Base-by-base conservation (phyloP, 2,797 vertebrate species). In the Sebastes iracundus region DNA sequence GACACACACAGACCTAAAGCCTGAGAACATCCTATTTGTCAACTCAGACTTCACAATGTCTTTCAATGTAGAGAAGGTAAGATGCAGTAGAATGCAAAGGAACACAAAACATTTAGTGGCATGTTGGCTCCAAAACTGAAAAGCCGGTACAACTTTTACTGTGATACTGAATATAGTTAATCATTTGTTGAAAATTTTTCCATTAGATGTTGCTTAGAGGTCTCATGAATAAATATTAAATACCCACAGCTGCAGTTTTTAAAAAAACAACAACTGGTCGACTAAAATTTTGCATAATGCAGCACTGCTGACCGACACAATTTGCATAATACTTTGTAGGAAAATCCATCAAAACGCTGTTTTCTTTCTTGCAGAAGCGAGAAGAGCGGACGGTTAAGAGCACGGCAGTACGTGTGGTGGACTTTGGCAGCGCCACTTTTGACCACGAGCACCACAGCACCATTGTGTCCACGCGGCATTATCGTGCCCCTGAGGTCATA, bases 381-480 rank as follows among this genome's bases (percentile, higher is more conserved):
- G 98, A 99, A 0, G 99, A 99, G 85, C 94, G 98, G 65, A 97
- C 96, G 0, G 97, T 99, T 70, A 99, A 98, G 95, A 98, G 90
- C 94, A 98, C 99, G 0, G 96, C 96, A 1, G 96, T 99, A 56
- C 95, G 98, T 0, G 97, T 99, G 20, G 99, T 99, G 38, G 99
- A 99, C 85, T 99, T 99, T 0, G 99, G 99, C 88, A 99, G 99
- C 0, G 99, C 99, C 84, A 99, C 98, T 0, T 99, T 99, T 56
- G 98, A 99, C 90, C 97, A 99, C 0, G 99, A 99, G 79, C 98
- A 99, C 80, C 99, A 99, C 94, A 99, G 99, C 94, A 99, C 99
- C 27, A 99, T 99, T 0, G 98, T 99, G 53, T 99, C 98, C 20
- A 99, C 99, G 4, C 95, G 99, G 70, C 99, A 99, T 81, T 99